Evolutionary conservation across 2,113 vertebrate genomes (phyloP).

Genomic region (Bagarius yarrelli): DNA sequence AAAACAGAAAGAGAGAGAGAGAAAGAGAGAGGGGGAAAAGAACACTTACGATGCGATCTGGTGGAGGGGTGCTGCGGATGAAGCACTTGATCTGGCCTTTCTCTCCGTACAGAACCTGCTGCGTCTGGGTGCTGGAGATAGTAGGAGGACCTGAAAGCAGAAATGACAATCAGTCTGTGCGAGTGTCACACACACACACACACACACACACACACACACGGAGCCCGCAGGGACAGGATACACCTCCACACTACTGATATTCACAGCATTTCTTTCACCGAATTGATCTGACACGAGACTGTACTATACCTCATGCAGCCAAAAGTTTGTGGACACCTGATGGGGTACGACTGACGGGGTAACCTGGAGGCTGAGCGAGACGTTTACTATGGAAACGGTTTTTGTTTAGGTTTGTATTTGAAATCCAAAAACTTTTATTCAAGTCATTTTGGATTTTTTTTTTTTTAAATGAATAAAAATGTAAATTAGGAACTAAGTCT

Average conservation of each 20-base stretch:
- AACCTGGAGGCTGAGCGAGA: not conserved
- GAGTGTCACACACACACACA: not conserved
- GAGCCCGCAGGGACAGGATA: not conserved
- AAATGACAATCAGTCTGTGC: slow-evolving; percentile 36
- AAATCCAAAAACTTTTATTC: not conserved
- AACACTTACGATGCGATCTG: slow-evolving; percentile 92
- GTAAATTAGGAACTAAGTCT: not conserved
- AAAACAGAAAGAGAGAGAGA: not conserved
- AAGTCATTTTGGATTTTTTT: not conserved
- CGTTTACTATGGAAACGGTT: not conserved
- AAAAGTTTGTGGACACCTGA: not conserved
- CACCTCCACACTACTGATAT: not conserved
- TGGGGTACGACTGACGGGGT: too few species aligned
- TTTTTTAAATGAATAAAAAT: not conserved
- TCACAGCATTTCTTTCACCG: too few species aligned
- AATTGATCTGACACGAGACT: not conserved
- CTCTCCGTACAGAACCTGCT: slow-evolving; percentile 93
- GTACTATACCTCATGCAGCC: not conserved
- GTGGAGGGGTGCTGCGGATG: slow-evolving; percentile 94
- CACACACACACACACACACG: not conserved
- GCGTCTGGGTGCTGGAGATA: slow-evolving; percentile 98
- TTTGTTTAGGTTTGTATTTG: not conserved
- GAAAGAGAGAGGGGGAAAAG: not conserved
- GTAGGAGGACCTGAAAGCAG: slow-evolving; percentile 86
- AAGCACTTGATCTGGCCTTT: slow-evolving; percentile 99